Evolutionary conservation across 2,888 invertebrate species (phyloP).

Genomic region (Dasysyrphus tricinctus): DNA sequence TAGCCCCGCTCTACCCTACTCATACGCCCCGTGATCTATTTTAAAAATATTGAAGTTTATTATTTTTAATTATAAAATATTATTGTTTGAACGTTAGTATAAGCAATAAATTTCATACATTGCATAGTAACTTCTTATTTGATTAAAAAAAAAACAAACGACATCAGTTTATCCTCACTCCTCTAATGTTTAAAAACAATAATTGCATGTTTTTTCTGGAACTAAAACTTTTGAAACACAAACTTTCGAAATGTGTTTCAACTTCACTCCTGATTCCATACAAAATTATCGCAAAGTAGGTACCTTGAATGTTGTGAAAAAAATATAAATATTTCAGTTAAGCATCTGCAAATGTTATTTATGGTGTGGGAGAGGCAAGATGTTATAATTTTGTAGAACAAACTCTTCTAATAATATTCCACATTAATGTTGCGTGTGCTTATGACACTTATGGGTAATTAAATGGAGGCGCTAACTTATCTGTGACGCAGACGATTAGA

Average conservation of each 20-base stretch:
- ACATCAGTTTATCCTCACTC: too few species aligned
- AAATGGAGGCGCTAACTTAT: constrained; percentile 67
- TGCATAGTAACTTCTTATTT: too few species aligned
- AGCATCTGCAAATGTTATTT: background rate
- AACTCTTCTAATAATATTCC: constrained; percentile 46
- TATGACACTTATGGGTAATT: constrained; percentile 69
- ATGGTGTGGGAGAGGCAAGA: background rate
- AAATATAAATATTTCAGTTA: background rate
- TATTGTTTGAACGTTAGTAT: too few species aligned
- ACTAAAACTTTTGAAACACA: too few species aligned
- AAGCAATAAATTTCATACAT: too few species aligned
- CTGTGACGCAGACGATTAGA: constrained; percentile 68
- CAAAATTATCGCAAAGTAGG: background rate
- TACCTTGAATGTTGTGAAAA: background rate
- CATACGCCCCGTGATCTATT: too few species aligned
- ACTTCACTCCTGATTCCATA: background rate
- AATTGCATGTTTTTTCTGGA: too few species aligned
- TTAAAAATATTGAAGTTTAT: too few species aligned
- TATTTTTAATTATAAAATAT: too few species aligned
- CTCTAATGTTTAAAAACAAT: too few species aligned
- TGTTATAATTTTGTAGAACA: constrained; percentile 20
- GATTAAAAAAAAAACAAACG: too few species aligned
- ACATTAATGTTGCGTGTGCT: constrained; percentile 52
- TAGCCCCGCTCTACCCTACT: too few species aligned
- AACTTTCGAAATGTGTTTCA: background rate